Percentiles rank a stretch among this genome's conserved stretches.
Conservation (phyloP, 2,113 vertebrate species). For the Notarius lentiginosus region DNA sequence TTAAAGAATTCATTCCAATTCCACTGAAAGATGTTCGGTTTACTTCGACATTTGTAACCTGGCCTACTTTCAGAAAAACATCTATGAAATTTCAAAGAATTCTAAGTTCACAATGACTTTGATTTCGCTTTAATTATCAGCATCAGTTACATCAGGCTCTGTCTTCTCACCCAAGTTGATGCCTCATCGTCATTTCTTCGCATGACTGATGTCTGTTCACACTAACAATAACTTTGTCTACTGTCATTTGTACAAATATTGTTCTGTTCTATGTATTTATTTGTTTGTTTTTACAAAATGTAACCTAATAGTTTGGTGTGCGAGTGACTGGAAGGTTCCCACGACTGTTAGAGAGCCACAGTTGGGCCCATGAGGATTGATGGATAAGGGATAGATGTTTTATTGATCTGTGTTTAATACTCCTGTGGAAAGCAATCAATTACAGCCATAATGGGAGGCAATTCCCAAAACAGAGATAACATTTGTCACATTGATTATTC, state of each 20-base stretch:
- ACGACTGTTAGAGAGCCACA: not conserved
- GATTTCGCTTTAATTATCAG: not conserved
- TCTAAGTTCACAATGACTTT: not conserved
- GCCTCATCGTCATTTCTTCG: not conserved
- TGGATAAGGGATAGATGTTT: not conserved
- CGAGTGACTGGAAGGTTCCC: not conserved
- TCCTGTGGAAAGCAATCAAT: constrained; percentile 1
- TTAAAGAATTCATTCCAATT: not conserved
- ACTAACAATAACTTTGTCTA: too few relatives aligned
- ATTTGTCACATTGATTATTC: not conserved
- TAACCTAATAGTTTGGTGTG: too few relatives aligned
- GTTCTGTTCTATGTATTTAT: not conserved
- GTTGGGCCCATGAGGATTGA: not conserved
- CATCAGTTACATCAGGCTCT: not conserved
- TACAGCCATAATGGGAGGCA: not conserved
- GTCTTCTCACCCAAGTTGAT: not conserved
- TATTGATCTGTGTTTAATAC: constrained; percentile 7
- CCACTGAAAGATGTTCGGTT: not conserved
- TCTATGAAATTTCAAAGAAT: not conserved
- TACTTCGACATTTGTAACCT: not conserved
- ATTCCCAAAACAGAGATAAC: not conserved
- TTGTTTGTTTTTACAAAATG: not conserved
- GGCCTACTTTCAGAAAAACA: not conserved
- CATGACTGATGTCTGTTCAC: not conserved
- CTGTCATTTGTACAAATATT: not conserved